Evolutionary conservation across 2,113 vertebrate species (phyloP), one percentile per base, ranked within the genome.

Genomic region (Oreotrochilus melanogaster): DNA sequence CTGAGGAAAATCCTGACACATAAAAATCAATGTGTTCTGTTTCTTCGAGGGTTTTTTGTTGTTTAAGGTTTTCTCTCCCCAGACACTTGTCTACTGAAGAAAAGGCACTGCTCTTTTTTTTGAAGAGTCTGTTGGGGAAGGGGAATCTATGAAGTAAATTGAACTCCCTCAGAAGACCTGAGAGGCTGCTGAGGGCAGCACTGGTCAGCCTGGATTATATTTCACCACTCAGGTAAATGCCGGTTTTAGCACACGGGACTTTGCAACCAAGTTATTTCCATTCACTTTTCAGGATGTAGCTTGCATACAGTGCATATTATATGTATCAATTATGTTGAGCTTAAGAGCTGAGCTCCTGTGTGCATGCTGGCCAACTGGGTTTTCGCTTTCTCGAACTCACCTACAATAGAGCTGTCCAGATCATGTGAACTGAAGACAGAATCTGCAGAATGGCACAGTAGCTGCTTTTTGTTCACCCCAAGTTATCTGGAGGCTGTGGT

Each of bases 1-100:
- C 33, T 42, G 6, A 22, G 8, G 65, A 78, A 67, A 95, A 69
- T 51, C 11, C 16, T 2, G 3, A 45, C 19, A 78, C 24, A 17
- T 21, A 60, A 86, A 91, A 89, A 62, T 12, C 17, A 33, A 1
- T 22, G 6, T 31, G 14, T 8, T 88, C 51, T 0, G 0, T 0
- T 2, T 24, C 57, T 58, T 66, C 60, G 39, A 39, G 39, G 39
- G 9, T 6, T n/a, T 85, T 74, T 53, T 67, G 3, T 57, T 80
- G 10, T 54, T 86, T 62, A 78, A 81, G 23, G 51, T 24, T 37
- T 24, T 37, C 35, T 27, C 1, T 13, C 42, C 15, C 37, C 58
- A 51, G 74, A 74, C 25, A 39, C 42, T 13, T 67, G 9, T 27
- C 53, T 78, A 2, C 8, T 19, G 64, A 79, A 79, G 54, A 76